phyloP scores from a whole-genome alignment of 2,797 vertebrate genomes.

The Amblyopsis hoosieri region DNA sequence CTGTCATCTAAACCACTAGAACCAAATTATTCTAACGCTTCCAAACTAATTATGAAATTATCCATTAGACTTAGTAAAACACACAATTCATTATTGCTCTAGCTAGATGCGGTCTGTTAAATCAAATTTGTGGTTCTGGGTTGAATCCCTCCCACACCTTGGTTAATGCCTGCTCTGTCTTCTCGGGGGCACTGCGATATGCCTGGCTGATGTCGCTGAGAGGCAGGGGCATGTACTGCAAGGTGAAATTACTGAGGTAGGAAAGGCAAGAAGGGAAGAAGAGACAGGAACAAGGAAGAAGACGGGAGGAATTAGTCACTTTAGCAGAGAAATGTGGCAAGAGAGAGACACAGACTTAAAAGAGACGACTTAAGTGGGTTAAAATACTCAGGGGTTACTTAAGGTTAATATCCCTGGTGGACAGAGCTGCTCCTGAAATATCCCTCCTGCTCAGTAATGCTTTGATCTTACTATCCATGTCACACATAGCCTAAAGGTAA shows the following conservation, averaged over 20 bases:
- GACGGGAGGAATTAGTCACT: slow-evolving; percentile 23
- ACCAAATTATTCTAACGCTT: not conserved
- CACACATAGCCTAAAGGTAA: slow-evolving; percentile 49
- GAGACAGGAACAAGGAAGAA: not conserved
- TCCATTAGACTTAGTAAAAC: not conserved
- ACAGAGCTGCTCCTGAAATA: slow-evolving; percentile 54
- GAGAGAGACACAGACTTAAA: slow-evolving; percentile 17
- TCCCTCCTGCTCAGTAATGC: slow-evolving; percentile 43
- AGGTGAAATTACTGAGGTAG: slow-evolving; percentile 85
- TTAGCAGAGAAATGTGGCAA: slow-evolving; percentile 10
- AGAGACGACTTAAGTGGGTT: slow-evolving; percentile 38
- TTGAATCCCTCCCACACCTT: slow-evolving; percentile 74
- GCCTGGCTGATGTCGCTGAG: slow-evolving; percentile 90
- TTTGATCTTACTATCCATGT: slow-evolving; percentile 61
- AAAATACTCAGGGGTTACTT: slow-evolving; percentile 45
- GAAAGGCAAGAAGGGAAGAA: slow-evolving; percentile 21
- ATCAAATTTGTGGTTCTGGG: not conserved
- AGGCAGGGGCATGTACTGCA: slow-evolving; percentile 92
- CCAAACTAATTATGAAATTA: too few species aligned
- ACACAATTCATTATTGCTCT: too few species aligned
- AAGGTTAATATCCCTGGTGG: slow-evolving; percentile 53
- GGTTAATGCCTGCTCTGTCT: slow-evolving; percentile 87
- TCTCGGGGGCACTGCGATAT: slow-evolving; percentile 87
- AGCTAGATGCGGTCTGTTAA: not conserved
- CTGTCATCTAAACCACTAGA: slow-evolving; percentile 2